phyloP scores from a whole-genome alignment of 2,797 vertebrate genomes.

The Paguma larvata region DNA sequence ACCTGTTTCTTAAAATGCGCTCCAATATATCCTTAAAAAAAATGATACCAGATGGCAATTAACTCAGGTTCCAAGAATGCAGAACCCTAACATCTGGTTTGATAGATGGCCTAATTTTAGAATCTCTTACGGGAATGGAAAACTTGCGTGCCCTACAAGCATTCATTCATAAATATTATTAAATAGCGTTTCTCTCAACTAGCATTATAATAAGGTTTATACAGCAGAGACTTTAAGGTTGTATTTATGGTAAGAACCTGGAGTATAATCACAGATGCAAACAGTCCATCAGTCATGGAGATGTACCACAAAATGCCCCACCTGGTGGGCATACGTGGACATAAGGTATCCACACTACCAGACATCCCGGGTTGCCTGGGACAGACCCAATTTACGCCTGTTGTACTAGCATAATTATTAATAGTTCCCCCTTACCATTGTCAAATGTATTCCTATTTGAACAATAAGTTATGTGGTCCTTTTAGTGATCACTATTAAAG shows the following conservation, averaged over 20 bases:
- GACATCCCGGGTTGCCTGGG: not conserved
- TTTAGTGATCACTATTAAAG: not conserved
- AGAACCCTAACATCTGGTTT: slow-evolving; percentile 24
- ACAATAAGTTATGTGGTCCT: not conserved
- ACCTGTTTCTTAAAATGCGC: slow-evolving; percentile 37
- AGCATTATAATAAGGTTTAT: not conserved
- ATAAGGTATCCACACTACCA: not conserved
- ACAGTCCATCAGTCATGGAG: not conserved
- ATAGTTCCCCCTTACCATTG: not conserved
- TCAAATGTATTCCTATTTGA: not conserved
- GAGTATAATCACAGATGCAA: not conserved
- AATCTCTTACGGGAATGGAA: slow-evolving; percentile 10
- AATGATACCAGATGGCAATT: slow-evolving; percentile 18
- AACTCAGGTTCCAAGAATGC: not conserved
- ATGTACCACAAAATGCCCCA: not conserved
- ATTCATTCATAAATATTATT: slow-evolving; percentile 45
- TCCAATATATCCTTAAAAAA: not conserved
- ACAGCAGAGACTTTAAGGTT: not conserved
- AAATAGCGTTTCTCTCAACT: slow-evolving; percentile 39
- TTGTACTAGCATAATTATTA: not conserved
- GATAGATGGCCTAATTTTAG: slow-evolving; percentile 23
- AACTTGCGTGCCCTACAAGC: not conserved
- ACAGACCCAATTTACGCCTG: not conserved
- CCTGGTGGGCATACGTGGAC: not conserved
- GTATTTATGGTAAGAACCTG: not conserved